Base-by-base conservation (phyloP, 2,113 vertebrate species). In the Pollachius pollachius region DNA sequence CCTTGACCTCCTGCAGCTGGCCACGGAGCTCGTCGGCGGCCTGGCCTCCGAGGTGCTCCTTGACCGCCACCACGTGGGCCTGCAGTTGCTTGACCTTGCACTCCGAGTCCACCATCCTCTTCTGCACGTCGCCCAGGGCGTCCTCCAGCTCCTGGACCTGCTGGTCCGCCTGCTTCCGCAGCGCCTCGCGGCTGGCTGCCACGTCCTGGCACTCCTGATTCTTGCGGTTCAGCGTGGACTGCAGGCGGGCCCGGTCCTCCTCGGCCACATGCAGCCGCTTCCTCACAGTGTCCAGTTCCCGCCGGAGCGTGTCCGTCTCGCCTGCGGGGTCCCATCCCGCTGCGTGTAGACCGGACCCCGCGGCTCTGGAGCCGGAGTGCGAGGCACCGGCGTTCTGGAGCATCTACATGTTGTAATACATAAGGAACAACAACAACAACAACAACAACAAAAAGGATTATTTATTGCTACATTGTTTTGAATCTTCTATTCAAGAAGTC, bases 41-140 rank as follows among this genome's bases (percentile, higher is more conserved):
- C 58, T 93, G 93, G 25, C 84, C 80, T 80, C 68, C 91, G 3
- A 99, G 84, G 80, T 97, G 96, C 5, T 97, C 96, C 68, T 98
- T 99, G 2, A 99, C 93, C 1, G 95, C 95, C 0, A 96, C 94
- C 34, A 99, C 97, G 48, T 99, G 97, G 2, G 93, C 92, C 85
- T 99, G 97, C 88, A 99, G 95, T 78, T 98, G 96, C 70, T 98
- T 98, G 16, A 99, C 95, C 72, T 99, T 99, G 54, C 94, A 92
- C 85, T 99, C 97, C 0, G 96, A 99, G 21, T 99, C 97, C 11
- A 97, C 89, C 97, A 99, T 99, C n/a, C 97, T 92, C 82, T 96
- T 98, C 91, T 99, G 97, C 6, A 99, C 97, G 0, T 99, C 96
- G 11, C 93, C 94, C 21, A 99, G 68, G 0, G 97, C 97, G 0